phyloP scores from a whole-genome alignment of 2,113 vertebrate genomes.

The Conger conger region DNA sequence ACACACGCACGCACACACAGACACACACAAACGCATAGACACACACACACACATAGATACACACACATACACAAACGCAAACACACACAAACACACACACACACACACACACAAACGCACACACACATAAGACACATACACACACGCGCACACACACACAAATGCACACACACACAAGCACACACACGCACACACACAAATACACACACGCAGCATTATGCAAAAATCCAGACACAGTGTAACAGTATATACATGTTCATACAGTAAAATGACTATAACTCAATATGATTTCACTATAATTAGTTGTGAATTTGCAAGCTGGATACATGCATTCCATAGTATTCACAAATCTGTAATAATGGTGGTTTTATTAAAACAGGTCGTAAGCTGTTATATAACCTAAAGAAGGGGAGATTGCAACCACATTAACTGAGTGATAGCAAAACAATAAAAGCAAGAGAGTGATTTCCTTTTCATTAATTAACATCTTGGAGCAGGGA shows the following conservation, averaged over 20 bases:
- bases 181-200: neutral
- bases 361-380: neutral
- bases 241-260: slow-evolving; percentile 32
- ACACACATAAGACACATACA: neutral
- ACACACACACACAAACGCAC: slow-evolving; percentile 21
- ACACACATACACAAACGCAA: neutral
- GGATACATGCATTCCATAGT: slow-evolving; percentile 33
- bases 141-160: slow-evolving; percentile 4
- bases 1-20: slow-evolving; percentile 15
- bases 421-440: neutral
- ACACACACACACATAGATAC: neutral
- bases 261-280: slow-evolving; percentile 32
- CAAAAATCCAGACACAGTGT: slow-evolving; percentile 19
- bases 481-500: too few relatives aligned
- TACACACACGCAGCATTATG: too few relatives aligned
- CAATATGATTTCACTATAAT: slow-evolving; percentile 40
- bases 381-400: neutral
- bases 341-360: slow-evolving; percentile 40
- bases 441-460: neutral
- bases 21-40: slow-evolving; percentile 30
- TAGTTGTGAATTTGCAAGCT: slow-evolving; percentile 37
- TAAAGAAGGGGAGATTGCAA: neutral
- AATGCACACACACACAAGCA: slow-evolving; percentile 23
- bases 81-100: slow-evolving; percentile 17
- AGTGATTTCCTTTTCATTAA: too few relatives aligned